Evolutionary conservation across 2,113 vertebrate species (phyloP).

Genomic region (Vanacampus margaritifer): DNA sequence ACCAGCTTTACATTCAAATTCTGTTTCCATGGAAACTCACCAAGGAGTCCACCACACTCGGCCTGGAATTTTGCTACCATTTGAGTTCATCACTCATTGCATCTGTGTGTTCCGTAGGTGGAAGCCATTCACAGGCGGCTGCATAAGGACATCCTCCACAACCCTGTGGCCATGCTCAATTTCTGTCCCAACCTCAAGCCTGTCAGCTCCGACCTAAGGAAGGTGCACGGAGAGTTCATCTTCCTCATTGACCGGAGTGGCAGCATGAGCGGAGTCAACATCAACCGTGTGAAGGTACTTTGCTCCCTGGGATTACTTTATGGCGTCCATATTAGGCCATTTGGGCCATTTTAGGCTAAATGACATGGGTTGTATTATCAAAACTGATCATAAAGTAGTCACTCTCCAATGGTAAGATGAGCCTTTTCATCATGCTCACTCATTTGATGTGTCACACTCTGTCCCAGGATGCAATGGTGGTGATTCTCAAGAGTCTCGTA

Average conservation of each 20-base stretch:
- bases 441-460: slow-evolving; percentile 2
- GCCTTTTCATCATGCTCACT: not conserved
- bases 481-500: slow-evolving; percentile 88
- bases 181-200: slow-evolving; percentile 87
- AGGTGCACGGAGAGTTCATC: slow-evolving; percentile 87
- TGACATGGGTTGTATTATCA: too few species aligned
- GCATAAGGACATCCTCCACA: slow-evolving; percentile 91
- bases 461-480: slow-evolving; percentile 86
- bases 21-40: slow-evolving; percentile 53
- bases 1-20: slow-evolving; percentile 43
- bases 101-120: slow-evolving; percentile 61
- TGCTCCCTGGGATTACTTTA: not conserved
- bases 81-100: slow-evolving; percentile 5
- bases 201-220: slow-evolving; percentile 74
- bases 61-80: slow-evolving; percentile 36
- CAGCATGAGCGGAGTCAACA: slow-evolving; percentile 82
- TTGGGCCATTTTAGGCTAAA: too few species aligned
- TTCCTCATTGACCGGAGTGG: slow-evolving; percentile 91
- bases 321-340: not conserved
- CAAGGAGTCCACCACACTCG: slow-evolving; percentile 13
- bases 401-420: too few species aligned
- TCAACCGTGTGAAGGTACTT: slow-evolving; percentile 81
- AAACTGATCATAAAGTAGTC: too few species aligned
- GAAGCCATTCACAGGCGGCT: slow-evolving; percentile 89
- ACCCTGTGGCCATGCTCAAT: slow-evolving; percentile 91